Evolutionary conservation across 1,140 invertebrate species (phyloP), one percentile per base, ranked within the genome.

Genomic region (Eupristina koningsbergeri): DNA sequence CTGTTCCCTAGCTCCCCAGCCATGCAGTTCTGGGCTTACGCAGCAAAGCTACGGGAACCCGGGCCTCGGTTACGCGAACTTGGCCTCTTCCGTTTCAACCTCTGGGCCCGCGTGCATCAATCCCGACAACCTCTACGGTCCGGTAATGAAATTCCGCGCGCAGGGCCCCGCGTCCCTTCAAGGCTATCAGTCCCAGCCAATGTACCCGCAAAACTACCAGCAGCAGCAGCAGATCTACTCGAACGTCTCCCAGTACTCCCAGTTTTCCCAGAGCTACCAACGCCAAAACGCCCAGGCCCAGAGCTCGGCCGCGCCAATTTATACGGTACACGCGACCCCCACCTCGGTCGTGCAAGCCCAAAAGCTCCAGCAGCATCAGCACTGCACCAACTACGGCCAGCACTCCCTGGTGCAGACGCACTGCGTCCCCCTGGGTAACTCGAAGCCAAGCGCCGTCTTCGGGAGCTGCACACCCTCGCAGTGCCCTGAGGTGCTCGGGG

Each of bases 121-220:
- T 5, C 50, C 84, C 9, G 91, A 92, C 69, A 90, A 90, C 50
- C 86, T 92, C 11, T 93, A 92, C 75, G 91, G 91, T 0, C 92
- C 92, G 3, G 92, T 93, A 22, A 80, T 92, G 17, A 93, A 93
- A 73, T 92, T 93, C 81, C 91, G 90, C 8, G 89, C 88, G 0
- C 91, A 26, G 88, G 22, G 71, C 39, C 29, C 71, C 7, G 39
- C 22, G 22, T 6, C 26, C 26, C 58, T 22, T 29, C 50, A 26
- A 88, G 80, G 77, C 53, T 81, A 87, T 41, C 88, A 88, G 8
- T 73, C 64, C 15, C 89, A 89, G 22, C 73, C 89, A 8, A 85
- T 89, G 47, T 88, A 89, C 78, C 86, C 81, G 34, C 82, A 84
- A 31, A 91, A 89, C 80, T 90, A 90, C 81, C 87, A 87, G 34